Evolutionary conservation across 1,140 invertebrate species (phyloP), one percentile per base, ranked within the genome.

Genomic region (Pseudomyrmex pallidus): DNA sequence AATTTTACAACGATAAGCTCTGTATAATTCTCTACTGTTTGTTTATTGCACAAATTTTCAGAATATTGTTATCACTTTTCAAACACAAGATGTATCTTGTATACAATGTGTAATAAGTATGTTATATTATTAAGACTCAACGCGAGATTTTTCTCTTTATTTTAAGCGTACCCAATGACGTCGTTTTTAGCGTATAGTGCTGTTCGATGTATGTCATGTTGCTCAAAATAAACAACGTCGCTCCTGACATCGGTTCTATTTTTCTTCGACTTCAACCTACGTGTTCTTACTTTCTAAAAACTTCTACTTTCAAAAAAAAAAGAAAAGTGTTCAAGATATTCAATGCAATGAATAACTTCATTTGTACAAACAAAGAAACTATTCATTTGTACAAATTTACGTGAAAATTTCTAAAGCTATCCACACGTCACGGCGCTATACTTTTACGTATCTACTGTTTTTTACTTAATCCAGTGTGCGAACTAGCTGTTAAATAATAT

Each of bases 231-330:
- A 77, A 68, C 74, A 77, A 66, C 63, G 63, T 77, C 13, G 67
- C 48, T 50, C 66, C 74, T 68, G 46, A 46, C 35, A 35, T 35
- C 4, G 35, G 74, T 68, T 77, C 74, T 77, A 77, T 77, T 77
- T 66, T 77, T 56, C 63, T 46, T 63, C 48, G 62, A 77, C 63
- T 77, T 67, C 74, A 35, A 77, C 74, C 63, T 77, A 77, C 74
- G 74, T 77, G 63, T 77, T 77, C 35, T 67, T 56, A 56, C 50
- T 12, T 77, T 77, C 48, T 25, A 15, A 56, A 77, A 77, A 35
- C 35, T 35, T 35, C 35, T 35, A 35, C 35, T 35, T 35, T 5
- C 35, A 35, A 35, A 35, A 35, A 35, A 35, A 35, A 35, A 35
- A 35, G 7, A 35, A 35, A 35, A 35, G 56, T 20, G 48, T 77